Evolutionary conservation across 2,113 vertebrate genomes (phyloP).

Genomic region (Motacilla tschutschensis): DNA sequence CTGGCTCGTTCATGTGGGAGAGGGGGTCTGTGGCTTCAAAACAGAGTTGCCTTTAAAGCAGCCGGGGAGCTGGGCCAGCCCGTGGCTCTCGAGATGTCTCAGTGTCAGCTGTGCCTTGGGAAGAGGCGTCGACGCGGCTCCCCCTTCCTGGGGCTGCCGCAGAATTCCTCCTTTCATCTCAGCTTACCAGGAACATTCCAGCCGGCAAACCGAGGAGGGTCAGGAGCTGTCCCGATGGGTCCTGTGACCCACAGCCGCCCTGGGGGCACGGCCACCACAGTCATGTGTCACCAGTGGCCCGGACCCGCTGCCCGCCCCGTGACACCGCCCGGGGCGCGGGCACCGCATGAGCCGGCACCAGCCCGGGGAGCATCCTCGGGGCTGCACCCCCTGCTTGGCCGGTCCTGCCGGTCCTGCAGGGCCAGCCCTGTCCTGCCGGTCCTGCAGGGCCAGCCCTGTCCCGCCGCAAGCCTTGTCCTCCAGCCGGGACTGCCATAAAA

Average conservation of each 20-base stretch:
- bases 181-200: background rate
- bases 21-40: background rate
- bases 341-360: fast-evolving
- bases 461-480: background rate
- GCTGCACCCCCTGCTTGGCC: background rate
- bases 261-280: background rate
- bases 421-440: too few species aligned
- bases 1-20: background rate
- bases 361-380: background rate
- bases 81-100: background rate
- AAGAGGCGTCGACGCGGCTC: background rate
- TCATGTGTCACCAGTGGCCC: fast-evolving
- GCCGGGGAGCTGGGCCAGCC: background rate
- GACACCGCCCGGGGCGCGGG: fast-evolving
- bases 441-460: too few species aligned
- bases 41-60: background rate
- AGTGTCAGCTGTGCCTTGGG: background rate
- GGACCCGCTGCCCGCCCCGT: background rate
- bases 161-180: slow-evolving; percentile 23
- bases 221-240: background rate
- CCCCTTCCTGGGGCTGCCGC: fast-evolving
- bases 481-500: background rate
- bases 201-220: background rate
- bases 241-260: background rate
- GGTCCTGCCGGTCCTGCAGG: fast-evolving